These are phyloP conservation scores for Diprion similis DNA, from an alignment of 1,140 invertebrate species.

Conservation along the genomic window DNA sequence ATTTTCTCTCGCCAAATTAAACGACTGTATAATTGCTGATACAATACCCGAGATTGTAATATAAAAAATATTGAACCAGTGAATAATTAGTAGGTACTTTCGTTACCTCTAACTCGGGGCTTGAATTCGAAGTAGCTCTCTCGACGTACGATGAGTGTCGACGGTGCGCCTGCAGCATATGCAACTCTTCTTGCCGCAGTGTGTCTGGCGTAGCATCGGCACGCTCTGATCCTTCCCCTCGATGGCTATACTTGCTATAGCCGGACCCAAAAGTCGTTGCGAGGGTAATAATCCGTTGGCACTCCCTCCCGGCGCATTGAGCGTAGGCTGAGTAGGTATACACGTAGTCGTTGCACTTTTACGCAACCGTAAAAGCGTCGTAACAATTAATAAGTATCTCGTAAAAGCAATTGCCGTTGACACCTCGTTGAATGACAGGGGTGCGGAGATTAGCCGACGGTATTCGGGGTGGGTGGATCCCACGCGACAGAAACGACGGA, in stretches of 20 bases:
- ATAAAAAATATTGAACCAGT: too few relatives aligned
- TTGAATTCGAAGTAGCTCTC: too few relatives aligned
- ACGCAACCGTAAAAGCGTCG: constrained; percentile 59
- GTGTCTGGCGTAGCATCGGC: not conserved
- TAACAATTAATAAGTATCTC: constrained; percentile 65
- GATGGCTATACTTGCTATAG: not conserved
- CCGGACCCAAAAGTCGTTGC: not conserved
- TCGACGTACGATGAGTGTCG: too few relatives aligned
- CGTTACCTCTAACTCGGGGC: too few relatives aligned
- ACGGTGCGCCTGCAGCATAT: not conserved
- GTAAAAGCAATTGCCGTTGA: constrained; percentile 63
- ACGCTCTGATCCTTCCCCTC: not conserved
- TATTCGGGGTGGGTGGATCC: not conserved
- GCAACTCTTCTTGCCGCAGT: not conserved
- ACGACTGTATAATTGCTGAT: too few relatives aligned
- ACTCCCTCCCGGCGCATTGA: constrained; percentile 36
- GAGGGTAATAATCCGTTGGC: constrained; percentile 50
- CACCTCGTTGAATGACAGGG: constrained; percentile 62
- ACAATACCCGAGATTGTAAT: too few relatives aligned
- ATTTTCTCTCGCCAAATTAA: too few relatives aligned
- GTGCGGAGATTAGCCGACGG: not conserved
- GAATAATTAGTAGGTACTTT: too few relatives aligned
- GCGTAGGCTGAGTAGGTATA: constrained; percentile 39
- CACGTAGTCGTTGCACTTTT: constrained; percentile 48
- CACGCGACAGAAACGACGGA: not conserved